Base-by-base conservation (phyloP, 2,797 vertebrate genomes). In the Scyliorhinus canicula region DNA sequence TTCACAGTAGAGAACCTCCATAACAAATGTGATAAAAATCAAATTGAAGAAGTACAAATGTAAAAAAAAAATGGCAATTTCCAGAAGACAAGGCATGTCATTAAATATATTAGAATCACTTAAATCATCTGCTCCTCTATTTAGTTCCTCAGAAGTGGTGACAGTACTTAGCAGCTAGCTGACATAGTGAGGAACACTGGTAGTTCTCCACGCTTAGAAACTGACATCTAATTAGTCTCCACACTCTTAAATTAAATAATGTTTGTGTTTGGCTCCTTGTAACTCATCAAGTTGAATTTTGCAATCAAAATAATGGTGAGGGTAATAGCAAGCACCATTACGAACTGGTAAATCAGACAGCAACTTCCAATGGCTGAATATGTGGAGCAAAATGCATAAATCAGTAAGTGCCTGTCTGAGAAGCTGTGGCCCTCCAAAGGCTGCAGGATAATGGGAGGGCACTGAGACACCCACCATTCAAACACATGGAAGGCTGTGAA, bases 1-100 rank as follows among this genome's bases (percentile, higher is more conserved):
- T 94, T 94, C 93, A 94, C 93, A 94, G 93, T 35, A 74, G 67
- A 94, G 67, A 94, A 94, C 52, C 93, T 74, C 93, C 47, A 94
- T 74, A 35, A 69, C 47, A 94, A 94, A 94, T 74, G 67, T 94
- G 47, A 94, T 94, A 47, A 94, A 74, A 94, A 71, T 71, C 67
- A 71, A n/a, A 31, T 52, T 93, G 93, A 71, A 93, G 93, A 93
- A 71, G 31, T 71, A 31, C 67, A 52, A n/a, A 8, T 47, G 9
- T 63, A 44, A 63, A 26, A 11, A 7, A 65, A 91, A 91, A 21
- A 28, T 69, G 50, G 67, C 31, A 74, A 55, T 74, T 94, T 55
- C 47, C 31, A 74, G 44, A 52, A 94, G 93, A 93, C 47, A 55
- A 94, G 93, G 44, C 93, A 93, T 71, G 47, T 14, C 93, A 93